Evolutionary conservation across 2,888 invertebrate species (phyloP).

Genomic region (Cheilosia pagana): DNA sequence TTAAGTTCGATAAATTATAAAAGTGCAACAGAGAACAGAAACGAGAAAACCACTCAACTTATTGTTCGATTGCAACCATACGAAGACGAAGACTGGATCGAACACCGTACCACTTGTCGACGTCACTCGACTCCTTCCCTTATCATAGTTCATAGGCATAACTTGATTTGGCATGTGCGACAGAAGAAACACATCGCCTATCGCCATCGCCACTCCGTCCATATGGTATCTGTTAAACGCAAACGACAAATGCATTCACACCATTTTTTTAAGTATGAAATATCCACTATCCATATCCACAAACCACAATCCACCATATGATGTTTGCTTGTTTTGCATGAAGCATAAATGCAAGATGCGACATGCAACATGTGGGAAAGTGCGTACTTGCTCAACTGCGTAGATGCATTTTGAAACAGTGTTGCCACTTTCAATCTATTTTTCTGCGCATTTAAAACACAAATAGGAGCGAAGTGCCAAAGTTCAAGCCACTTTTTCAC

Average conservation of each 20-base stretch:
- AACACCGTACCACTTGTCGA: no score
- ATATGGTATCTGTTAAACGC: background rate
- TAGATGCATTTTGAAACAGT: background rate
- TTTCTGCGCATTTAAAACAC: no score
- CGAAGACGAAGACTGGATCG: background rate
- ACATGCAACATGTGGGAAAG: background rate
- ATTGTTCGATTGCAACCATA: background rate
- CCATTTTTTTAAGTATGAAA: slow-evolving; percentile 8
- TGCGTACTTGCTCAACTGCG: background rate
- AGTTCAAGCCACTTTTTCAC: no score
- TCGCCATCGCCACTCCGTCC: background rate
- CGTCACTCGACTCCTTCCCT: slow-evolving; percentile 11
- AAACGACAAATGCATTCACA: slow-evolving; percentile 47
- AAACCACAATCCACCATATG: background rate
- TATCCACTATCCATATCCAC: no score
- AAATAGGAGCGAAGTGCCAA: no score
- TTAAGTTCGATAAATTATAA: background rate
- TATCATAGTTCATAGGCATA: no score
- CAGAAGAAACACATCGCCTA: slow-evolving; percentile 15
- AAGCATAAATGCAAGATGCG: background rate
- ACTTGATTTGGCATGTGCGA: slow-evolving; percentile 45
- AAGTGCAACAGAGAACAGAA: background rate
- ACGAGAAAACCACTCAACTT: slow-evolving; percentile 15
- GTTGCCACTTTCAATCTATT: background rate
- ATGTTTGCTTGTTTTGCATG: background rate